Conservation (phyloP, 2,113 vertebrate genomes). For the Spheniscus mendiculus region DNA sequence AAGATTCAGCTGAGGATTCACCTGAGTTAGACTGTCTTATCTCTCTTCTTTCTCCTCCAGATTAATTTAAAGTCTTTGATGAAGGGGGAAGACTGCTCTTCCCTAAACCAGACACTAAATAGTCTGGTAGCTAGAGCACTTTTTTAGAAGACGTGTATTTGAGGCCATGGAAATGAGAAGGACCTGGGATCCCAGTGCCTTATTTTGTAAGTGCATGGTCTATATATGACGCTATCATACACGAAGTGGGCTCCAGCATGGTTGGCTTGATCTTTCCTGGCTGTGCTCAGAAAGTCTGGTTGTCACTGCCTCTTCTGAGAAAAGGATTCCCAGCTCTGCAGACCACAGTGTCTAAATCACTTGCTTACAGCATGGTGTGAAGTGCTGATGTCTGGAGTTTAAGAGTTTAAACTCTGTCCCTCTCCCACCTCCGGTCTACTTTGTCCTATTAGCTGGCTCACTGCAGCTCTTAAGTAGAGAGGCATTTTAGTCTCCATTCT, state of each 20-base stretch:
- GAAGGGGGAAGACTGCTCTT: not conserved
- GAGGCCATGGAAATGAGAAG: not conserved
- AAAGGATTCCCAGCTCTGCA: not conserved
- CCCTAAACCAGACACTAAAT: not conserved
- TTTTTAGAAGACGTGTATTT: not conserved
- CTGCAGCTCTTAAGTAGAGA: not conserved
- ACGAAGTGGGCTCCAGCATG: not conserved
- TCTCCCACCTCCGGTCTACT: not conserved
- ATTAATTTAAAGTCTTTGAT: not conserved
- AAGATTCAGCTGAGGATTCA: not conserved
- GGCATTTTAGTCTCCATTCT: not conserved
- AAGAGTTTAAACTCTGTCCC: not conserved
- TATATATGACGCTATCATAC: not conserved
- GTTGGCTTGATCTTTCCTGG: not conserved
- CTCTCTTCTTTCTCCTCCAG: not conserved
- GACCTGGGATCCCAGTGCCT: not conserved
- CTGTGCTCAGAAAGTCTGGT: not conserved
- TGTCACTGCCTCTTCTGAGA: not conserved
- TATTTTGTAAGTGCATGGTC: not conserved
- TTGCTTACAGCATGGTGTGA: not conserved
- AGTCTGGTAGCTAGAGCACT: not conserved
- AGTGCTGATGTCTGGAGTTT: not conserved
- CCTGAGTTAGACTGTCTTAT: not conserved
- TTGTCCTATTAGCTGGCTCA: not conserved
- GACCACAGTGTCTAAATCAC: not conserved